phyloP scores from a whole-genome alignment of 64 coral and sea anemone species.

The Montipora cactus region DNA sequence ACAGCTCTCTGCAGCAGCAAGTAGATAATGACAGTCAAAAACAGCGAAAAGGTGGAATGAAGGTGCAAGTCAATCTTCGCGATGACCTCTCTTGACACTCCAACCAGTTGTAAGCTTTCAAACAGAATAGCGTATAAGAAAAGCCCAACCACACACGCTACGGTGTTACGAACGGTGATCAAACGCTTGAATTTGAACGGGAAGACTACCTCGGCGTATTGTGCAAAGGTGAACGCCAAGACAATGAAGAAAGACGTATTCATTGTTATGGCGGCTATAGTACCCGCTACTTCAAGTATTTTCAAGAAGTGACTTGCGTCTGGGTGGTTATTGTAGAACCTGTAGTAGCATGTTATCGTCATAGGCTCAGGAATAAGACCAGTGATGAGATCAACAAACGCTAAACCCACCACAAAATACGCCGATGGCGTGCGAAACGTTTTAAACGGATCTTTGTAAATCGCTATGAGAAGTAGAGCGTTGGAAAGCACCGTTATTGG shows the following conservation, averaged over 20 bases:
- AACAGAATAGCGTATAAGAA: constrained; percentile 60
- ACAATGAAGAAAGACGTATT: constrained; percentile 80
- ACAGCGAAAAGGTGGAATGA: constrained; percentile 69
- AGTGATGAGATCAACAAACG: constrained; percentile 63
- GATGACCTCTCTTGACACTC: constrained; percentile 38
- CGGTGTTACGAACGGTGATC: constrained; percentile 48
- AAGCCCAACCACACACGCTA: constrained; percentile 52
- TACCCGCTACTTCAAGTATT: neutral
- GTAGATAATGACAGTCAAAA: constrained; percentile 65
- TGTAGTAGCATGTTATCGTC: constrained; percentile 57
- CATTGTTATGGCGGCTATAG: constrained; percentile 31
- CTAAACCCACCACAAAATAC: constrained; percentile 70
- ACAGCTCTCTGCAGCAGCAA: constrained; percentile 61
- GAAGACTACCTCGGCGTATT: constrained; percentile 71
- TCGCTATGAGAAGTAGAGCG: constrained; percentile 63
- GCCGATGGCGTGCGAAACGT: constrained; percentile 75
- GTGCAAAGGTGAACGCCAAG: constrained; percentile 71
- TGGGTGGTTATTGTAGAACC: constrained; percentile 34
- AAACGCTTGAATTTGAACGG: constrained; percentile 68
- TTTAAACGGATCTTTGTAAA: constrained; percentile 69
- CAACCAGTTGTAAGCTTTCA: constrained; percentile 25
- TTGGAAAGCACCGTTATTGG: constrained; percentile 59
- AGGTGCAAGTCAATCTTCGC: constrained; percentile 64
- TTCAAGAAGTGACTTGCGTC: neutral
- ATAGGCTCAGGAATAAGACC: constrained; percentile 69